Evolutionary conservation across 2,113 vertebrate genomes (phyloP), one percentile per base, ranked within the genome.

Genomic region (Dipodomys merriami): DNA sequence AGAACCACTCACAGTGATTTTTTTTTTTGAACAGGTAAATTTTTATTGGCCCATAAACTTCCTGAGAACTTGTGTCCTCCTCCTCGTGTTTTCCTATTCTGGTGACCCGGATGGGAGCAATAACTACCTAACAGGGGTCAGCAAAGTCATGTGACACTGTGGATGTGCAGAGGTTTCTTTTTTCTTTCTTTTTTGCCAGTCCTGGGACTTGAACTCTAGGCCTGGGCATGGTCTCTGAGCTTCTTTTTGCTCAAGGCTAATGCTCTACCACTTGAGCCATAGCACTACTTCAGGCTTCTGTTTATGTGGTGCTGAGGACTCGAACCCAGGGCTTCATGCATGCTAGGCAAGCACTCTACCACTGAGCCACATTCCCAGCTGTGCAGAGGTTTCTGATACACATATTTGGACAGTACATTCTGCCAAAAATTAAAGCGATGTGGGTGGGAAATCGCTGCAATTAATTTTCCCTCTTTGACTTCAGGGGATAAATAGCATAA

Each of bases 381-480:
- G 39, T 39, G 39, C 39, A 39, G 33, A 77, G 20, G 13, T 91
- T 93, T 91, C 84, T 46, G 46, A 89, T 73, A 80, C 1, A n/a
- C 5, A 11, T 19, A 10, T 1, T 39, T 90, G 62, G 65, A 22
- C 5, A 46, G 68, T 84, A 83, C 10, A 49, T 39, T 39, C 53
- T 39, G 62, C 16, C 46, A 62, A 90, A 84, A 73, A 80, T 68
- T 44, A 92, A 83, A 88, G 13, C 69, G 64, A 69, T 88, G 73
- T 29, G 33, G 8, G 11, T 68, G n/a, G 68, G 30, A 57, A 80
- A 53, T 11, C 7, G 79, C 39, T 68, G 60, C 29, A 80, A 49
- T 76, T 89, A 92, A 57, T 29, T 67, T 84, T 76, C 76, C 29
- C 39, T 85, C 64, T 91, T 94, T 73, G 12, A 83, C 65, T 88